Percentiles rank a stretch among this genome's conserved stretches.
Evolutionary conservation across 2,888 invertebrate genomes (phyloP).

Genomic region (Thecocarcelia acutangulata): DNA sequence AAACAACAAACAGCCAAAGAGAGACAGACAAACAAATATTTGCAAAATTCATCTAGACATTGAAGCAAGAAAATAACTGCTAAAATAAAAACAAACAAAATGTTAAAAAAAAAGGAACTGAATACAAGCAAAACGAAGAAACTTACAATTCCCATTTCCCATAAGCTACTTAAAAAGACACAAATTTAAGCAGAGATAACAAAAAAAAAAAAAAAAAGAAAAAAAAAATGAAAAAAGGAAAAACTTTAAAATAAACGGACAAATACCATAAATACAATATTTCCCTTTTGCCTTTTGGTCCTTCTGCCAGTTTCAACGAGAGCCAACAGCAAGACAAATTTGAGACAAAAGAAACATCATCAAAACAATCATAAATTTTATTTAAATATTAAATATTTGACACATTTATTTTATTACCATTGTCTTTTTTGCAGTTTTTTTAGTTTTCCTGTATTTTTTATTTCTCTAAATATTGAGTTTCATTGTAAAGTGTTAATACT

Average conservation of each 20-base stretch:
- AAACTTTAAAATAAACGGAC: no score
- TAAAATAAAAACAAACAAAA: constrained; percentile 2
- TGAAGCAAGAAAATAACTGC: constrained; percentile 18
- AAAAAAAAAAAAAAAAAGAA: constrained; percentile 21
- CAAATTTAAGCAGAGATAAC: constrained; percentile 61
- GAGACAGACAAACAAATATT: constrained; percentile 17
- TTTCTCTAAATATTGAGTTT: constrained; percentile 15
- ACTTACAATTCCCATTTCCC: constrained; percentile 54
- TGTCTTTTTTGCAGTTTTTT: neutral
- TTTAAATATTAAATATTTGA: constrained; percentile 61
- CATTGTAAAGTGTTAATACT: constrained; percentile 37
- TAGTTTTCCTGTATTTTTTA: neutral
- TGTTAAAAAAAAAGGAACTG: neutral
- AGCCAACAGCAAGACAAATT: neutral
- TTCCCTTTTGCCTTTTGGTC: constrained; percentile 1
- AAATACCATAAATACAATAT: constrained; percentile 17
- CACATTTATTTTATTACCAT: constrained; percentile 58
- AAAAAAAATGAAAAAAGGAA: neutral
- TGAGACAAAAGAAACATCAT: constrained; percentile 7
- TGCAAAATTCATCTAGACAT: constrained; percentile 32
- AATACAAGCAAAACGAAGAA: constrained; percentile 18
- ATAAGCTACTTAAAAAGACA: constrained; percentile 60
- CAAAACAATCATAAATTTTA: constrained; percentile 56
- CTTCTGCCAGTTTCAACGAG: neutral
- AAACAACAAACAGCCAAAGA: neutral